Evolutionary conservation across 2,888 invertebrate genomes (phyloP), one percentile per base, ranked within the genome.

Genomic region (Catocala fraxini): DNA sequence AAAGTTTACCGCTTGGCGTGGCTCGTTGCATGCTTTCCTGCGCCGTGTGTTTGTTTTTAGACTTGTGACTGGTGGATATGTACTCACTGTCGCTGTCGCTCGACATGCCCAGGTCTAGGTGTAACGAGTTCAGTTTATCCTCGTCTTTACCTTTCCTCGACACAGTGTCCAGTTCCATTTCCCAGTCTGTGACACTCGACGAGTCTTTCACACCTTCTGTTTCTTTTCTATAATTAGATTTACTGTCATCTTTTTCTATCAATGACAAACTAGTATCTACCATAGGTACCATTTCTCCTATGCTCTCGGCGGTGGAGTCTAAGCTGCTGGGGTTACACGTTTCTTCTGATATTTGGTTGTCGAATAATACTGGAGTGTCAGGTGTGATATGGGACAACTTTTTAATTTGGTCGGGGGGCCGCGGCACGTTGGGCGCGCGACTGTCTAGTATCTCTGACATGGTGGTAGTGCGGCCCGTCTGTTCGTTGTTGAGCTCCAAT

Each of bases 161-260:
- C 13, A 89, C 95, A 42, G 95, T 94, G 65, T 95, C 96, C 48
- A 95, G 82, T 77, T 95, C 96, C 89, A 95, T 95, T 82, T 96
- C 96, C 96, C 96, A 96, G 73, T 96, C 95, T 2, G 94, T 90
- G 59, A 91, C 91, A 67, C 89, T 91, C 53, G 94, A 89, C 15
- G 92, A 86, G 63, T 91, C 90, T 66, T 92, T 92, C 3, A 76
- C 85, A 15, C 77, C 85, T n/a, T 89, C 90, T 0, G 82, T 79
- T 54, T 88, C 87, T 71, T 92, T 91, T 52, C 75, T 80, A 65
- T 81, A 87, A 65, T 75, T 87, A 2, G 86, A 77, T 74, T 90
- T 90, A 1, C 73, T 68, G 41, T 86, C 86, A 41, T 85, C 88
- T 52, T 86, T 89, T 34, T 85, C 85, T 13, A 88, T 83, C 45